Evolutionary conservation across 2,797 vertebrate genomes (phyloP).

Genomic region (Melopsittacus undulatus): DNA sequence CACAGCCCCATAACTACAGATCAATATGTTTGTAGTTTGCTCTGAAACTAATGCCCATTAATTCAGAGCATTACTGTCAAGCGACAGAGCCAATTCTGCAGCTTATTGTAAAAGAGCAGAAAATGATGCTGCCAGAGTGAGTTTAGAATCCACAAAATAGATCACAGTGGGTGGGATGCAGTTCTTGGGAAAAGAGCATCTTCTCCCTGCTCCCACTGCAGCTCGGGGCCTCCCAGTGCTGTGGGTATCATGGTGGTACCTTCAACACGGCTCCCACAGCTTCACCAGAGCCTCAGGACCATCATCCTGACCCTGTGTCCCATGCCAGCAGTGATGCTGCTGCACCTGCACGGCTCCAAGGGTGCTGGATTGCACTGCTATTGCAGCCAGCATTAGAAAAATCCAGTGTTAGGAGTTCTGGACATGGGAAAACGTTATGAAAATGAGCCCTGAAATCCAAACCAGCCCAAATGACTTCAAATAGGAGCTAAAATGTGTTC

Average conservation of each 20-base stretch:
- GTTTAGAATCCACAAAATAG: constrained; percentile 37
- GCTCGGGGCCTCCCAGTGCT: neutral
- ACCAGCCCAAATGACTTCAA: accelerated
- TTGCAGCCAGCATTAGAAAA: neutral
- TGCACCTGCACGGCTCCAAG: neutral
- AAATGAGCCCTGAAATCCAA: neutral
- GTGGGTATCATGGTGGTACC: neutral
- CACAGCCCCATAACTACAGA: neutral
- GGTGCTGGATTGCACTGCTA: accelerated
- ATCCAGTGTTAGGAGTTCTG: accelerated
- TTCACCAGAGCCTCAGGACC: neutral
- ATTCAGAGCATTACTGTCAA: constrained; percentile 19
- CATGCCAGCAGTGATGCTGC: neutral
- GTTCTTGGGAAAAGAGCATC: constrained; percentile 44
- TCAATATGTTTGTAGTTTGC: constrained; percentile 48
- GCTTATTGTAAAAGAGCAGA: constrained; percentile 45
- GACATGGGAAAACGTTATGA: accelerated
- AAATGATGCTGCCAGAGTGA: constrained; percentile 6
- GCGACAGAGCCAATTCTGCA: constrained; percentile 21
- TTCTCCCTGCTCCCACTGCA: neutral
- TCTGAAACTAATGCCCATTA: constrained; percentile 61
- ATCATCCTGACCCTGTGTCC: accelerated
- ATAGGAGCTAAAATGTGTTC: neutral
- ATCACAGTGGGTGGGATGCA: constrained; percentile 9
- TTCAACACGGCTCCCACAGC: accelerated